A percentile compares a stretch with the other conserved stretches of the same genome.
phyloP scores from a whole-genome alignment of 2,113 vertebrate genomes.

The Notarius quadriscutis region DNA sequence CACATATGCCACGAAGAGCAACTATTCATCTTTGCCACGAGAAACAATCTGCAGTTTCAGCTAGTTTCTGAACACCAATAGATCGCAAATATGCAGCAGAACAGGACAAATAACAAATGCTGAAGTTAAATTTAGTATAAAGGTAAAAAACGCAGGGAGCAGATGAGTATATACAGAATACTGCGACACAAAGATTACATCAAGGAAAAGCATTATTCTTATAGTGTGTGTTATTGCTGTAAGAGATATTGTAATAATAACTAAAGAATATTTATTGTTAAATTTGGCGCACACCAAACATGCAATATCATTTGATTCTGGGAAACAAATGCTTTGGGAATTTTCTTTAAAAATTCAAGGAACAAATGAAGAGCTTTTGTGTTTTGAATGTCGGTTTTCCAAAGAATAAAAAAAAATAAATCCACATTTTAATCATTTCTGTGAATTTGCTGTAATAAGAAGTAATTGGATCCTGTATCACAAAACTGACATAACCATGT shows the following conservation, averaged over 20 bases:
- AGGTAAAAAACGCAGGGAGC: background rate
- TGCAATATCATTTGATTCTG: background rate
- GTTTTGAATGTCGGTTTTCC: background rate
- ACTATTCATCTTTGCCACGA: constrained; percentile 5
- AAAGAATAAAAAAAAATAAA: background rate
- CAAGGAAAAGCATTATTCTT: background rate
- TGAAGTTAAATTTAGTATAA: background rate
- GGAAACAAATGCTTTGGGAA: background rate
- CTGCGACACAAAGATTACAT: background rate
- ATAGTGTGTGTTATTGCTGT: background rate
- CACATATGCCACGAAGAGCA: background rate
- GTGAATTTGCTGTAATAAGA: background rate
- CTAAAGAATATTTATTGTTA: background rate
- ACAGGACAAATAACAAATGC: background rate
- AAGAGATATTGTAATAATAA: background rate
- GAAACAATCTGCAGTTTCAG: constrained; percentile 5
- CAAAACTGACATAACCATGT: background rate
- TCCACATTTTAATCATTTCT: background rate
- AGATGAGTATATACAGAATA: background rate
- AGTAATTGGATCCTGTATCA: background rate
- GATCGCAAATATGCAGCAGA: background rate
- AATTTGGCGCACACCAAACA: background rate
- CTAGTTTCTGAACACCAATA: background rate
- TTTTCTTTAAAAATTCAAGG: background rate
- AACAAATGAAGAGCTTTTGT: background rate